Conservation (phyloP, 2,797 vertebrate genomes). For the Falco rusticolus region DNA sequence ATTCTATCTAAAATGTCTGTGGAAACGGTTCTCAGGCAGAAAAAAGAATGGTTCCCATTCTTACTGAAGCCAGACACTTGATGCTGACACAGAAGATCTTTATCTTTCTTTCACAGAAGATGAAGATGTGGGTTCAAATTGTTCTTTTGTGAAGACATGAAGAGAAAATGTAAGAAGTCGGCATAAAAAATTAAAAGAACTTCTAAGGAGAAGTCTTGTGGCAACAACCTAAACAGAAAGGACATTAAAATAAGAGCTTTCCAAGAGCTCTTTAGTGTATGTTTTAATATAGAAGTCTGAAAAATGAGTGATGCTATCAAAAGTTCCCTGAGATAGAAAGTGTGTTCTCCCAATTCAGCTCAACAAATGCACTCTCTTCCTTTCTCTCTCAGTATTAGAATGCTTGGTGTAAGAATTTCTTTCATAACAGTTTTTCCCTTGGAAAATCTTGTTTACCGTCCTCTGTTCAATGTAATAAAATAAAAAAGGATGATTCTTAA, state of each 20-base stretch:
- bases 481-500: not conserved
- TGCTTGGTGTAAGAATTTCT: not conserved
- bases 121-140: not conserved
- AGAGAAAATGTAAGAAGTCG: not conserved
- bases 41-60: not conserved
- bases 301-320: not conserved
- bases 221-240: not conserved
- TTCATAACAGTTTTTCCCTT: not conserved
- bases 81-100: not conserved
- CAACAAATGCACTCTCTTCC: not conserved
- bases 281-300: not conserved
- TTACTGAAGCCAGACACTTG: slow-evolving; percentile 5
- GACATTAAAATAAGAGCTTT: not conserved
- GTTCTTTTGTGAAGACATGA: not conserved
- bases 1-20: slow-evolving; percentile 36
- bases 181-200: slow-evolving; percentile 21
- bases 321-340: not conserved
- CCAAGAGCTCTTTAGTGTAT: not conserved
- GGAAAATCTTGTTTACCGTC: not conserved
- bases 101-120: not conserved
- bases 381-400: not conserved
- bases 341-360: not conserved
- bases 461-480: not conserved
- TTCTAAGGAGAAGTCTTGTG: not conserved
- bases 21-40: not conserved